Evolutionary conservation across 2,113 vertebrate species (phyloP), one percentile per base, ranked within the genome.

Genomic region (Echinops telfairi): DNA sequence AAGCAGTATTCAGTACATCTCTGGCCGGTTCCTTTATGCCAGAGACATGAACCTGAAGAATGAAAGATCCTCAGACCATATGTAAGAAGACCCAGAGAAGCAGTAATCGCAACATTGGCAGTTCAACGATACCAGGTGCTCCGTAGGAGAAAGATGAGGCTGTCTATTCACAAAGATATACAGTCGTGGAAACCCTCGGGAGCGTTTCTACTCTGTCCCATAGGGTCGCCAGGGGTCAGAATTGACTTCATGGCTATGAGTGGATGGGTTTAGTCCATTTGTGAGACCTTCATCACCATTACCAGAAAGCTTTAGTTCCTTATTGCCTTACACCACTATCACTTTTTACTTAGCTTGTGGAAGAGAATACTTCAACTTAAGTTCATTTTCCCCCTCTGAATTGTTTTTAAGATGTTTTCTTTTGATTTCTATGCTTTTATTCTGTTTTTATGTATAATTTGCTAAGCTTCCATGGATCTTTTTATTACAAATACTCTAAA

Each of bases 401-500:
- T 76, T 89, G 8, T 70, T 88, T 66, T 22, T 60, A 62, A 47
- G 14, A 25, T 53, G 16, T 89, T 71, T 84, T 16, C 79, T 25
- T 16, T 85, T 10, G 22, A 27, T 22, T 66, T 23, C 25, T 66
- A 7, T 64, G 14, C 43, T 7, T 33, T 64, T 47, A 47, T 47
- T 47, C 43, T 47, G 47, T 53, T 53, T 12, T 53, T 53, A 53
- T 53, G 12, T 53, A 53, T 53, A 14, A 53, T 76, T 38, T 66
- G 23, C 31, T n/a, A 29, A 20, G 6, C 62, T 84, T 15, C 43
- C 11, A 60, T 68, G 27, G 93, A 43, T 92, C 23, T 40, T 58
- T 84, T 92, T 73, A 88, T 81, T 60, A 25, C 58, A 73, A 75
- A 27, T 90, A 73, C 0, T 88, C 40, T 85, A 88, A 82, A 95